Evolutionary conservation across 2,113 vertebrate species (phyloP).

Genomic region (Peromyscus leucopus): DNA sequence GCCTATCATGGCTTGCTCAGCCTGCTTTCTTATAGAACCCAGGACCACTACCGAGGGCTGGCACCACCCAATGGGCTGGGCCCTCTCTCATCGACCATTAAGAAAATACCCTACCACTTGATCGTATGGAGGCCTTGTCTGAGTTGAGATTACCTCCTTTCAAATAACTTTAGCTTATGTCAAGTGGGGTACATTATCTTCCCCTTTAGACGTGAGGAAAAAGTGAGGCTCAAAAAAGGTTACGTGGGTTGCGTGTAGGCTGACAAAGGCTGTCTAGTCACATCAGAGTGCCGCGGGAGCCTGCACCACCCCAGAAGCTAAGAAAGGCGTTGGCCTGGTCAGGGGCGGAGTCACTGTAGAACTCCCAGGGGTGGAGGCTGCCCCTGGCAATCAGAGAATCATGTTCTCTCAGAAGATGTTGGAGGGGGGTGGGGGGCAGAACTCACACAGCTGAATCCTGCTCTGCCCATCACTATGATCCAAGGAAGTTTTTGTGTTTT

Average conservation of each 20-base stretch:
- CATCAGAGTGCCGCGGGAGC: not conserved
- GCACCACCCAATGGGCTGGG: not conserved
- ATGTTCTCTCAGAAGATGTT: not conserved
- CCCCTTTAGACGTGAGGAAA: not conserved
- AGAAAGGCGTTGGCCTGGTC: not conserved
- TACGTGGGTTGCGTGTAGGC: not conserved
- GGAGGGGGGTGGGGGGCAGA: not conserved
- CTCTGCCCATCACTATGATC: not conserved
- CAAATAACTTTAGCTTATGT: not conserved
- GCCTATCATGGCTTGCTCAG: not conserved
- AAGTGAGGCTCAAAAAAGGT: not conserved
- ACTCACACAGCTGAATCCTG: not conserved
- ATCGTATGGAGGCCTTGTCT: not conserved
- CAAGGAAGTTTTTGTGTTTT: not conserved
- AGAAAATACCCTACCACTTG: not conserved
- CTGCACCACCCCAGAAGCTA: not conserved
- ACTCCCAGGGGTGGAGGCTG: too few relatives aligned
- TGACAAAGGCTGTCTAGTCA: not conserved
- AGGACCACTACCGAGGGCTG: not conserved
- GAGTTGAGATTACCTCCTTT: not conserved
- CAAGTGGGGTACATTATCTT: not conserved
- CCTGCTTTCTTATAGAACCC: not conserved
- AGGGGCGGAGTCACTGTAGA: not conserved
- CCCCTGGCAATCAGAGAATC: not conserved
- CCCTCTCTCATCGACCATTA: not conserved